phyloP scores from a whole-genome alignment of 2,113 vertebrate genomes.

The Dendrocopos noguchii region DNA sequence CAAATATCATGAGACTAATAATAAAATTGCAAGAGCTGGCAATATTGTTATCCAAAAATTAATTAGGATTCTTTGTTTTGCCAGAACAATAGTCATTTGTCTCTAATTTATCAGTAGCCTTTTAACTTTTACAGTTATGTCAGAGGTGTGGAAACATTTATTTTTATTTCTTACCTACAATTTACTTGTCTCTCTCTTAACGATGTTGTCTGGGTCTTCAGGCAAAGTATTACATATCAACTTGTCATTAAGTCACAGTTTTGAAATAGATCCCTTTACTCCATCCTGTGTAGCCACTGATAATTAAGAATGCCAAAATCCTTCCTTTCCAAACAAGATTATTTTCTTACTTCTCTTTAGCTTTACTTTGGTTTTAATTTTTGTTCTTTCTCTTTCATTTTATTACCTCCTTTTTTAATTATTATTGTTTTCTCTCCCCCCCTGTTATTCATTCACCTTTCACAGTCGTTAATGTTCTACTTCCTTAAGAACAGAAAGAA shows the following conservation, averaged over 20 bases:
- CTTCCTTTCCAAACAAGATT: not conserved
- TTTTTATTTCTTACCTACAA: conserved; percentile 80
- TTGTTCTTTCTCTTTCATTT: not conserved
- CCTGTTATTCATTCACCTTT: not conserved
- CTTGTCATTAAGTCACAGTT: conserved; percentile 77
- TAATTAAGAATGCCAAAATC: conserved; percentile 63
- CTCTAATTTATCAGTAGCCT: conserved; percentile 70
- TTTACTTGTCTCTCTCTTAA: conserved; percentile 75
- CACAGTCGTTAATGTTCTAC: not conserved
- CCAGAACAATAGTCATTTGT: conserved; percentile 61
- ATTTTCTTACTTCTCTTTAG: not conserved
- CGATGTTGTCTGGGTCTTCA: conserved; percentile 75
- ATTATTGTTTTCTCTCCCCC: not conserved
- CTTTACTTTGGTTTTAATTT: not conserved
- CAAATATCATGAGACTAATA: conserved; percentile 35
- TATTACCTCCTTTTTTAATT: not conserved
- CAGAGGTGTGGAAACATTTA: conserved; percentile 77
- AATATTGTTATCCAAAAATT: conserved; percentile 42
- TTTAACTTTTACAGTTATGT: conserved; percentile 77
- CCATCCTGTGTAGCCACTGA: conserved; percentile 62
- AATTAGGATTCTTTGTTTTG: conserved; percentile 58
- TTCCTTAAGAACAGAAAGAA: not conserved
- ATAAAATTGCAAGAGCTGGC: conserved; percentile 38
- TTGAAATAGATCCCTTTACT: conserved; percentile 69
- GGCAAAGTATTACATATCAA: conserved; percentile 77